Evolutionary conservation across 2,113 vertebrate species (phyloP), one percentile per base, ranked within the genome.

Genomic region (Argyrosomus japonicus): DNA sequence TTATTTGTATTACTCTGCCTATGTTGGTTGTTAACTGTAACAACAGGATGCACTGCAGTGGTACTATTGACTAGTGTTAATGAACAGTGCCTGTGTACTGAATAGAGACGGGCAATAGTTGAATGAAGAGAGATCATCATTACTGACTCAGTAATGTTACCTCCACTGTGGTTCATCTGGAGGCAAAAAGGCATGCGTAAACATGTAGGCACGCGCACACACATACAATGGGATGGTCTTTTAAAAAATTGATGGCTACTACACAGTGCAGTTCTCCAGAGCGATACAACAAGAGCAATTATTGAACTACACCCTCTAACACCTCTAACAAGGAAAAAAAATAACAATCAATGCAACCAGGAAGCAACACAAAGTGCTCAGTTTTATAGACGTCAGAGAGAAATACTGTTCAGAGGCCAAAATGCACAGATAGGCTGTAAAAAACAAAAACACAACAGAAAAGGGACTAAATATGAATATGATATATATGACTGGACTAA

Each of bases 1-100:
- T 19, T 61, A 27, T 57, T 67, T 54, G 51, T 45, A 56, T 27
- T 47, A 63, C 61, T 19, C 65, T 21, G 25, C 17, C 36, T n/a
- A 62, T 60, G 57, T 40, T 69, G 68, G 14, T 3, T 32, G 51
- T 71, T 47, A 17, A 32, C 63, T 57, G 56, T 53, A 45, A 69
- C 19, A 45, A 45, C 63, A 29, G 70, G 23, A 40, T 29, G 27
- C 7, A 53, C 60, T 73, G 73, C 8, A 6, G 57, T 32, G 57
- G 47, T 68, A 2, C 65, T 25, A 82, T 76, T 80, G 86, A 92
- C 68, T 67, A 50, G 57, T 8, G 36, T 68, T 78, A 85, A 72
- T 86, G 65, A 88, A 68, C 17, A 64, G 36, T 43, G 60, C 53
- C 73, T 50, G 51, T 27, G 47, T 78, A 83, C 57, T 83, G 18